Conservation (phyloP, 2,113 vertebrate species). For the Apus apus region DNA sequence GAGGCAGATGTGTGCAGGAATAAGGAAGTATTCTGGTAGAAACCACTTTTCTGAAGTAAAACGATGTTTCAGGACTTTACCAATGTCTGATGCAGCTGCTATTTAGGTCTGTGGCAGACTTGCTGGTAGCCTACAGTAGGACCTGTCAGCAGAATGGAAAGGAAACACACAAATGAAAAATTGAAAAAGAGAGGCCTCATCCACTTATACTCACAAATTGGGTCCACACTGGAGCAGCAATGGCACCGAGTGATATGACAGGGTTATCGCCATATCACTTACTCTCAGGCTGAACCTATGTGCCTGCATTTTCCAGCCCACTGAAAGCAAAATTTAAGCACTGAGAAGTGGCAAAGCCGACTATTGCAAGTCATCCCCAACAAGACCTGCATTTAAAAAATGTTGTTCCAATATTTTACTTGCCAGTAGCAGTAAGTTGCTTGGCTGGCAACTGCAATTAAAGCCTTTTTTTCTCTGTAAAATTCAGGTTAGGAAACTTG, state of each 20-base stretch:
- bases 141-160: not conserved
- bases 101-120: not conserved
- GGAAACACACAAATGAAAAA: not conserved
- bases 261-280: constrained; percentile 26
- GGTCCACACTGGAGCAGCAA: not conserved
- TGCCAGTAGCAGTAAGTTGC: not conserved
- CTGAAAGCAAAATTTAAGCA: constrained; percentile 50
- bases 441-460: not conserved
- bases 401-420: not conserved
- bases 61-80: not conserved
- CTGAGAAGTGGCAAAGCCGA: constrained; percentile 35
- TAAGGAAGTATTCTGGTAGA: not conserved
- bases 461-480: constrained; percentile 27
- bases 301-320: constrained; percentile 67
- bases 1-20: not conserved
- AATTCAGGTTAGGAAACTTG: not conserved
- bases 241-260: constrained; percentile 26
- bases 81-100: not conserved
- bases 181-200: not conserved
- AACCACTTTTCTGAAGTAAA: not conserved
- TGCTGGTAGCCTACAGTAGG: not conserved
- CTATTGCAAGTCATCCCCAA: not conserved
- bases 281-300: constrained; percentile 44
- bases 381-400: constrained; percentile 43
- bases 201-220: constrained; percentile 47